Percentiles rank a stretch among this genome's conserved stretches.
These are phyloP conservation scores for Brachystomella parvula DNA, from an alignment of 1,140 invertebrate species.

Conservation along the genomic window DNA sequence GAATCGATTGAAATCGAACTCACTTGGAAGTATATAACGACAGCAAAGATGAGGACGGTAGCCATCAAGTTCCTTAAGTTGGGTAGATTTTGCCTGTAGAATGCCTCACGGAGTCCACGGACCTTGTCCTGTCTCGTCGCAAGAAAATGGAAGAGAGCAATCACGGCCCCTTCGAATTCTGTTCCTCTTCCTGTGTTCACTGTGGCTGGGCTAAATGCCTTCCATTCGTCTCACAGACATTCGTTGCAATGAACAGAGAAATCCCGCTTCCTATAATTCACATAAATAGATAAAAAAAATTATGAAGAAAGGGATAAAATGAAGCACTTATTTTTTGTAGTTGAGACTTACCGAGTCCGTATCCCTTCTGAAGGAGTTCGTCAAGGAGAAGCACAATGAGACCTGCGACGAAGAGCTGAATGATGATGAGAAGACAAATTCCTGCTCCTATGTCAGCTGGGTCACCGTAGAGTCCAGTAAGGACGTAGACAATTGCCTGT, in stretches of 20 bases:
- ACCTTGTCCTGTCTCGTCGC: constrained; percentile 98
- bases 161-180: constrained; percentile 97
- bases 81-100: constrained; percentile 98
- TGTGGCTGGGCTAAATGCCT: constrained; percentile 97
- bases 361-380: constrained; percentile 94
- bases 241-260: constrained; percentile 98
- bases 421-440: constrained; percentile 96
- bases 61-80: constrained; percentile 98
- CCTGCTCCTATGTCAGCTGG: constrained; percentile 97
- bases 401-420: constrained; percentile 96
- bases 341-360: constrained; percentile 42
- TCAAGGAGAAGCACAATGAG: constrained; percentile 95
- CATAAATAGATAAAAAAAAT: constrained; percentile 37
- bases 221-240: constrained; percentile 99
- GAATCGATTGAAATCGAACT: too few species aligned
- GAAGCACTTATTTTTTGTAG: too few species aligned
- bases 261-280: constrained; percentile 91
- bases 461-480: constrained; percentile 99
- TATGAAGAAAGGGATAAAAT: constrained; percentile 7
- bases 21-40: constrained; percentile 99
- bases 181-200: constrained; percentile 96
- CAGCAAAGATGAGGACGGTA: constrained; percentile 95
- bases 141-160: constrained; percentile 92
- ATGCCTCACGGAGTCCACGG: constrained; percentile 91
- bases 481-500: constrained; percentile 99